Base-by-base conservation (phyloP, 1,140 invertebrate species). In the Camponotus pennsylvanicus region DNA sequence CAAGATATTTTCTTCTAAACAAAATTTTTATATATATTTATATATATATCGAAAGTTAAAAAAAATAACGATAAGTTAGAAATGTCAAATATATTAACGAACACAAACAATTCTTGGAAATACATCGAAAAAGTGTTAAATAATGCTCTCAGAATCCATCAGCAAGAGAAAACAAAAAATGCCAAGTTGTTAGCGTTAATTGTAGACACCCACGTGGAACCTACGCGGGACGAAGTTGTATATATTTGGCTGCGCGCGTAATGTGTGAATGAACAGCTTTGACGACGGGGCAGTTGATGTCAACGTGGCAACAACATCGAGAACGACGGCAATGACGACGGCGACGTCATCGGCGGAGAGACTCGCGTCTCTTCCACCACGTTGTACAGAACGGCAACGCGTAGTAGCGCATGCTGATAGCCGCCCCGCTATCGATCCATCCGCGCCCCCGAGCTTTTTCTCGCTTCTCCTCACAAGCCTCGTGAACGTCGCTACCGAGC, bases 371-470 rank as follows among this genome's bases (percentile, higher is more conserved):
- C 45, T 52, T 34, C 57, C 63, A 15, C n/a, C 21, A 49, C n/a
- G 21, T 70, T 61, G 55, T 82, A 42, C 49, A n/a, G 79, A 83
- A 34, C 40, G 64, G 77, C 45, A 13, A 18, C 40, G 67, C 49
- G 42, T 61, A 85, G 89, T 67, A 88, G 90, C 90, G 90, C 90
- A 91, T 91, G 90, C 89, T 91, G 78, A 91, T 86, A 91, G 67
- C 83, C 52, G 71, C 78, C 49, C 77, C 42, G 70, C 67, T 91
- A 91, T 91, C 90, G 90, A 91, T 91, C 90, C 82, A 42, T 82
- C 61, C 61, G 78, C 89, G 55, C 63, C 71, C 73, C 83, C 78
- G 71, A 86, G 85, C 73, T 76, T 85, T 59, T 63, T 86, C 75
- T 71, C 88, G 66, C 69, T 67, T 82, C 71, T 59, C 63, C 75